Evolutionary conservation across 2,888 invertebrate species (phyloP).

Genomic region (Melanchra persicariae): DNA sequence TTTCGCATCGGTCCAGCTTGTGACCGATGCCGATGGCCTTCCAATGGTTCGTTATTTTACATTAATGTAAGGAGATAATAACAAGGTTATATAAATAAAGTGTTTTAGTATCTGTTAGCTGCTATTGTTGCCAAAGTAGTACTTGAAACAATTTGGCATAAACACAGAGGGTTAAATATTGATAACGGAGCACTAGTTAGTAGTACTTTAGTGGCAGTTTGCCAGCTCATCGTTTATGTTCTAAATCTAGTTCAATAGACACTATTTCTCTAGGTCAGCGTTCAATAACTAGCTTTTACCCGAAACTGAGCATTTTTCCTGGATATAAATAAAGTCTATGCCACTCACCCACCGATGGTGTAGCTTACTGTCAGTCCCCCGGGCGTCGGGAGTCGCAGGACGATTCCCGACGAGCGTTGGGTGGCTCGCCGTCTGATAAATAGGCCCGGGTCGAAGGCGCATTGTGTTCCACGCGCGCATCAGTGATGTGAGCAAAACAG

Average conservation of each 20-base stretch:
- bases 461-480: no score
- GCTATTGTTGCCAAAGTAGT: slow-evolving; percentile 41
- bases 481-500: no score
- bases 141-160: slow-evolving; percentile 56
- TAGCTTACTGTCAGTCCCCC: no score
- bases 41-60: no score
- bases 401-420: no score
- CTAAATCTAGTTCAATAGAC: slow-evolving; percentile 54
- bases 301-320: neutral
- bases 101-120: slow-evolving; percentile 17
- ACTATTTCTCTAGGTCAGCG: slow-evolving; percentile 43
- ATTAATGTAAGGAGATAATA: no score
- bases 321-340: neutral
- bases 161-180: slow-evolving; percentile 54
- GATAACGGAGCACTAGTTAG: slow-evolving; percentile 45
- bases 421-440: no score
- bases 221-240: slow-evolving; percentile 44
- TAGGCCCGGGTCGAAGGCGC: no score
- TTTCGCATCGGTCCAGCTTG: no score
- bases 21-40: no score
- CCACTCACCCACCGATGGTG: neutral
- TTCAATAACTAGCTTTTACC: no score
- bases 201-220: slow-evolving; percentile 50
- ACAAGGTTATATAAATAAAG: slow-evolving; percentile 18
- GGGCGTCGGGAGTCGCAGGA: no score